Percentiles rank a stretch among this genome's conserved stretches.
These are phyloP conservation scores for Schizotus pectinicornis DNA, from an alignment of 2,888 invertebrate species.

Conservation along the genomic window DNA sequence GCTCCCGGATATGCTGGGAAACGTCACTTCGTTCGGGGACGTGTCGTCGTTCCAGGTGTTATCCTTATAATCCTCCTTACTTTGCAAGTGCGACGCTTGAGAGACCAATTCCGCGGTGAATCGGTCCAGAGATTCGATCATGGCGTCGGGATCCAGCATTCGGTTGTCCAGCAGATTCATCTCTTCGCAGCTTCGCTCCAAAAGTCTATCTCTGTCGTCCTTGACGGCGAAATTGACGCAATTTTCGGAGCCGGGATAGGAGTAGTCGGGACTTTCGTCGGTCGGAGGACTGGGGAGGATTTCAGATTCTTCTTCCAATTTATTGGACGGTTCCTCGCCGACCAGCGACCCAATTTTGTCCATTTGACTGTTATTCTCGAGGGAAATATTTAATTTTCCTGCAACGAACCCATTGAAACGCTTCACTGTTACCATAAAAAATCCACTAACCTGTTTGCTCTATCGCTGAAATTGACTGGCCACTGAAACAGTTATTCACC, in stretches of 20 bases:
- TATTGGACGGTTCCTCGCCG: not conserved
- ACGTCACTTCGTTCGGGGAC: slow-evolving; percentile 78
- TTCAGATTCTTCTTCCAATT: slow-evolving; percentile 1
- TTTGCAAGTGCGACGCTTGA: slow-evolving; percentile 68
- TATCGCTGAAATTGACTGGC: not conserved
- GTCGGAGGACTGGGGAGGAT: not conserved
- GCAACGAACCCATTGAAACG: not conserved
- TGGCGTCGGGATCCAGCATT: slow-evolving; percentile 68
- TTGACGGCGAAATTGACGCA: slow-evolving; percentile 26
- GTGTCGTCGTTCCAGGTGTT: slow-evolving; percentile 86
- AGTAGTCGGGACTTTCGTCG: slow-evolving; percentile 2
- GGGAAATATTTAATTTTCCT: slow-evolving; percentile 7
- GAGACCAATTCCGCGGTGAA: slow-evolving; percentile 70
- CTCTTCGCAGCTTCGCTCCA: slow-evolving; percentile 50
- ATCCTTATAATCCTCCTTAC: slow-evolving; percentile 53
- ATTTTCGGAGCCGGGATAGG: slow-evolving; percentile 31
- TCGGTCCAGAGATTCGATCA: slow-evolving; percentile 71
- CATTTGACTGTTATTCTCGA: slow-evolving; percentile 3
- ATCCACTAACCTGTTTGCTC: slow-evolving; percentile 1
- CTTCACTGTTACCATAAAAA: not conserved
- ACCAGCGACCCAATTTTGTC: no score
- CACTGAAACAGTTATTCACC: no score
- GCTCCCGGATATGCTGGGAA: slow-evolving; percentile 80
- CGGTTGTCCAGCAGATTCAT: slow-evolving; percentile 49
- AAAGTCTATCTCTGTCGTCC: slow-evolving; percentile 39